Percentiles rank a stretch among this genome's conserved stretches.
These are phyloP conservation scores for Lycodopsis pacificus DNA, from an alignment of 2,797 vertebrate species.

Conservation along the genomic window DNA sequence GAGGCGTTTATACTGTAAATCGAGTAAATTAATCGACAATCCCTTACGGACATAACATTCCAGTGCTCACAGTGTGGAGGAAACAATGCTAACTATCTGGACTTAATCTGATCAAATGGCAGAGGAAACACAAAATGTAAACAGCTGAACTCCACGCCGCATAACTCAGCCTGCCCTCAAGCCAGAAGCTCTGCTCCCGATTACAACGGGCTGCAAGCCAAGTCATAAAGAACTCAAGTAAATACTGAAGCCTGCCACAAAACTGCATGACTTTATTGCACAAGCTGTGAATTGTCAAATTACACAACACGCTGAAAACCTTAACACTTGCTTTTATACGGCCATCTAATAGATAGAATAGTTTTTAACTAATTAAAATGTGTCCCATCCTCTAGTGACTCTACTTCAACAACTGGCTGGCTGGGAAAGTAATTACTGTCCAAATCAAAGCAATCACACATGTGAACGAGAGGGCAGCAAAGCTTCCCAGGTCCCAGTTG, in stretches of 20 bases:
- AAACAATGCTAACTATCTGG: slow-evolving; percentile 29
- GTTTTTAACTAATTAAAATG: slow-evolving; percentile 10
- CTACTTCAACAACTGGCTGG: slow-evolving; percentile 1
- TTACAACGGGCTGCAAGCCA: slow-evolving; percentile 38
- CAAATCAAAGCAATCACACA: slow-evolving; percentile 37
- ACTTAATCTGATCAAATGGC: slow-evolving; percentile 36
- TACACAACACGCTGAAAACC: not conserved
- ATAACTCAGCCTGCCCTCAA: slow-evolving; percentile 31
- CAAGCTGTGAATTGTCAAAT: slow-evolving; percentile 33
- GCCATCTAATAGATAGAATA: not conserved
- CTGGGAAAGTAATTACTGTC: slow-evolving; percentile 47
- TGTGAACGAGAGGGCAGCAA: slow-evolving; percentile 12
- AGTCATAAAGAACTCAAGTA: slow-evolving; percentile 16
- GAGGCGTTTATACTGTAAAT: not conserved
- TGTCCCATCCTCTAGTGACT: slow-evolving; percentile 22
- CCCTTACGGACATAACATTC: slow-evolving; percentile 14
- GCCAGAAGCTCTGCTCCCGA: slow-evolving; percentile 54
- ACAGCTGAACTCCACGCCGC: slow-evolving; percentile 45
- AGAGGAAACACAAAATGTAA: slow-evolving; percentile 48
- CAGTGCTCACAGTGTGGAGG: slow-evolving; percentile 8
- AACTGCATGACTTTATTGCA: slow-evolving; percentile 16
- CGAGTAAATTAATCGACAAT: slow-evolving; percentile 6
- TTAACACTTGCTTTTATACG: not conserved
- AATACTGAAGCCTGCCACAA: slow-evolving; percentile 7
- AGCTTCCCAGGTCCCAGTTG: not conserved